Evolutionary conservation across 1,140 invertebrate species (phyloP).

Genomic region (Sitobion miscanthi): DNA sequence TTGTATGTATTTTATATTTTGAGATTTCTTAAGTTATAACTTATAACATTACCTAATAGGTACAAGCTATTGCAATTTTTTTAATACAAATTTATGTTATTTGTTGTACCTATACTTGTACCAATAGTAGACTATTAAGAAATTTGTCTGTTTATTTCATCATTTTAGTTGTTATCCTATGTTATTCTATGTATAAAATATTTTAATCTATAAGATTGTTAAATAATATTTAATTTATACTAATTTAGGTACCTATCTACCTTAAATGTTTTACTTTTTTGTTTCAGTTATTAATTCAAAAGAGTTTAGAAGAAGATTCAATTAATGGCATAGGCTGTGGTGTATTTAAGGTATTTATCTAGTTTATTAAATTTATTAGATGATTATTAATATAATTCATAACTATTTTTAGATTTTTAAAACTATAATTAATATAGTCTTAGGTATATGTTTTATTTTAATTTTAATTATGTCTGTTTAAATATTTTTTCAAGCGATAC

Average conservation of each 20-base stretch:
- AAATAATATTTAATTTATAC: neutral
- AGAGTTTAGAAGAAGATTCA: conserved; percentile 60
- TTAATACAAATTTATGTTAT: neutral
- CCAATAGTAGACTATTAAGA: neutral
- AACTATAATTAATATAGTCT: conserved; percentile 6
- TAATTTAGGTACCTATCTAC: neutral
- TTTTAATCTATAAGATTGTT: neutral
- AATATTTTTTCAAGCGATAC: conserved; percentile 67
- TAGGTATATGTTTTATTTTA: conserved; percentile 19
- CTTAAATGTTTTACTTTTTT: neutral
- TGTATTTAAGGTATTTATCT: conserved; percentile 58
- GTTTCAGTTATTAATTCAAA: conserved; percentile 60
- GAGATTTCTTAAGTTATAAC: neutral
- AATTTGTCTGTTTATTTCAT: neutral
- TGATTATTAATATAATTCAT: neutral
- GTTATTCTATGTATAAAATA: neutral
- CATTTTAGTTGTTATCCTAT: too few relatives aligned
- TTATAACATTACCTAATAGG: neutral
- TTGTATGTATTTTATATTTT: neutral
- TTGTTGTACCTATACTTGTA: neutral
- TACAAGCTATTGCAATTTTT: neutral
- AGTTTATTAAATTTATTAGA: conserved; percentile 12
- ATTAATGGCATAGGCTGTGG: conserved; percentile 59
- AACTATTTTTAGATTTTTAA: neutral
- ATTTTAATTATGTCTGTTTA: conserved; percentile 17